phyloP scores from a whole-genome alignment of 2,888 invertebrate species.

The Philaethria dido region DNA sequence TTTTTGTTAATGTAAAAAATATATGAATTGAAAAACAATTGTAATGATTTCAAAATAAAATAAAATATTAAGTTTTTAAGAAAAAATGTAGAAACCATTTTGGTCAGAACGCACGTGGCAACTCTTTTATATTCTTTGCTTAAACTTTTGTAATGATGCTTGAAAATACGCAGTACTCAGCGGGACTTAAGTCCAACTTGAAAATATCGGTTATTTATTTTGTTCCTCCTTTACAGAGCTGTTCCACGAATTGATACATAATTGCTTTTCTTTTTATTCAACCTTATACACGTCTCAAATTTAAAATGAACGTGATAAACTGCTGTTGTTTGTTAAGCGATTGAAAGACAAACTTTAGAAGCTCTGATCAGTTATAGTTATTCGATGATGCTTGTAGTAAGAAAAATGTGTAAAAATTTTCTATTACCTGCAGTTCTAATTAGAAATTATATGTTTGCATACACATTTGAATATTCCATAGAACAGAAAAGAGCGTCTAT shows the following conservation, averaged over 20 bases:
- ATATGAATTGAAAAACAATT: not conserved
- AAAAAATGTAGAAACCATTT: not conserved
- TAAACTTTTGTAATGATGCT: not conserved
- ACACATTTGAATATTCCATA: not conserved
- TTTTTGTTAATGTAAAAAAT: no score
- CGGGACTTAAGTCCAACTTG: not conserved
- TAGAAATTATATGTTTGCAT: not conserved
- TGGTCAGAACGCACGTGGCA: not conserved
- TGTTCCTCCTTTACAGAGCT: constrained; percentile 11
- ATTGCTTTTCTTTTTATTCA: constrained; percentile 16
- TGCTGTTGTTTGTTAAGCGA: not conserved
- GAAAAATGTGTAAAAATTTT: not conserved
- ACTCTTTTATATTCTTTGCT: not conserved
- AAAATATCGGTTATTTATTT: constrained; percentile 19
- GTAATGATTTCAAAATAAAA: not conserved
- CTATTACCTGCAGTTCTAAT: not conserved
- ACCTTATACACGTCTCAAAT: not conserved
- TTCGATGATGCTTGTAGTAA: not conserved
- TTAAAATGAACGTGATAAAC: not conserved
- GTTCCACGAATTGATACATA: constrained; percentile 28
- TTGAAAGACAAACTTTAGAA: not conserved
- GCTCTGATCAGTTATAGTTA: not conserved
- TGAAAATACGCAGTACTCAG: not conserved
- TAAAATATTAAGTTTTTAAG: not conserved
- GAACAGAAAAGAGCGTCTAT: not conserved